Conservation (phyloP, 64 coral and sea anemone species). For the Dendrophyllia cribrosa region DNA sequence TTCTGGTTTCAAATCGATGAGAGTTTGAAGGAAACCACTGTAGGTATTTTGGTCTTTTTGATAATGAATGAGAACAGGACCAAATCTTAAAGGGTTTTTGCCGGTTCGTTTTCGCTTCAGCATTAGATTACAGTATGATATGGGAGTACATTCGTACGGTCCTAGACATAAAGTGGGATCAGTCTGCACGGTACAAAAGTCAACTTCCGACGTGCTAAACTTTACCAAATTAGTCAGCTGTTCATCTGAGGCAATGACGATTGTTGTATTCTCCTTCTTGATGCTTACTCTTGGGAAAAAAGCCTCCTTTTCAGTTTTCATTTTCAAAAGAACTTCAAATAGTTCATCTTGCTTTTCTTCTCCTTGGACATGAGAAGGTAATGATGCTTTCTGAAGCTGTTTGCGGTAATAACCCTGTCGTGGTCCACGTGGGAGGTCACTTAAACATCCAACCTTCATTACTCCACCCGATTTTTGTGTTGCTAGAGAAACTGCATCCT, state of each 20-base stretch:
- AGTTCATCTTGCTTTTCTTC: constrained; percentile 41
- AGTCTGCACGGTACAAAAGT: constrained; percentile 56
- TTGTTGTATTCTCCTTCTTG: constrained; percentile 26
- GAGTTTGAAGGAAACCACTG: not conserved
- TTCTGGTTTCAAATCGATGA: constrained; percentile 5
- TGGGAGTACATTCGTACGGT: constrained; percentile 42
- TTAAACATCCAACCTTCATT: constrained; percentile 24
- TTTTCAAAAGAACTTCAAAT: constrained; percentile 44
- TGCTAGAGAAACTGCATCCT: constrained; percentile 22
- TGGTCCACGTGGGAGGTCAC: constrained; percentile 34
- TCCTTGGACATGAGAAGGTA: constrained; percentile 8
- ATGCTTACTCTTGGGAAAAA: constrained; percentile 39
- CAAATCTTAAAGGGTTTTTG: constrained; percentile 8
- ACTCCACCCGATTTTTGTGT: constrained; percentile 30
- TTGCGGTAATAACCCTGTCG: constrained; percentile 38
- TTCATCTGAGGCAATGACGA: constrained; percentile 1
- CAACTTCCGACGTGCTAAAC: constrained; percentile 51
- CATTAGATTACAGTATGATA: constrained; percentile 51
- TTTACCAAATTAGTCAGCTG: constrained; percentile 35
- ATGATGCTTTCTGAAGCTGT: not conserved
- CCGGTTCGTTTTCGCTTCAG: constrained; percentile 21
- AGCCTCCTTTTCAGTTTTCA: constrained; percentile 53
- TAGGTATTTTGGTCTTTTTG: constrained; percentile 15
- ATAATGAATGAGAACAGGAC: constrained; percentile 21
- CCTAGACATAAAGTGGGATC: constrained; percentile 46